These are phyloP conservation scores for Ochotona curzoniae DNA, from an alignment of 2,113 vertebrate species.

Conservation along the genomic window DNA sequence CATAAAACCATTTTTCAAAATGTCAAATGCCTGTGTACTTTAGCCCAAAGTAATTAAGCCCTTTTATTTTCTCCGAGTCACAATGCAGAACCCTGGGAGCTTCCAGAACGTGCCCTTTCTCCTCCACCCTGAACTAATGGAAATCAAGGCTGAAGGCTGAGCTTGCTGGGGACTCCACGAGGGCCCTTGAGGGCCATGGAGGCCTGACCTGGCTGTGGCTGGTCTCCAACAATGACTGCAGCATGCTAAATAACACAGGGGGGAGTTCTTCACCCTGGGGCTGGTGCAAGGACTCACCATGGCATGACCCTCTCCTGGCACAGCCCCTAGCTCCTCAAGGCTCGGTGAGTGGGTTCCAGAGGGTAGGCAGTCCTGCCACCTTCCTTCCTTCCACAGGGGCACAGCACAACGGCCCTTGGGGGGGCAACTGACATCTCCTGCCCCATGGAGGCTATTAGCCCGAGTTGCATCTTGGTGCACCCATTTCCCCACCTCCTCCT, in stretches of 20 bases:
- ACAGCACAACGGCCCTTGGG: not conserved
- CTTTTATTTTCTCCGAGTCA: constrained; percentile 74
- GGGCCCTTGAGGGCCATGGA: constrained; percentile 42
- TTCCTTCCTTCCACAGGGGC: not conserved
- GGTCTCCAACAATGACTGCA: constrained; percentile 62
- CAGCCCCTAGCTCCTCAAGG: not conserved
- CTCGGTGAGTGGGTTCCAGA: not conserved
- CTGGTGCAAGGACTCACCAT: not conserved
- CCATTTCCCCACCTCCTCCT: not conserved
- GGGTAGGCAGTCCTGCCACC: not conserved
- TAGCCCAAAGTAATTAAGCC: constrained; percentile 74
- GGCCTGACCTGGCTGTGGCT: constrained; percentile 50
- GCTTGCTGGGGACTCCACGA: not conserved
- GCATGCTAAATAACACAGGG: constrained; percentile 59
- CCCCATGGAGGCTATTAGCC: not conserved
- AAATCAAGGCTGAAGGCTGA: constrained; percentile 70
- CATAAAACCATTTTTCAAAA: constrained; percentile 81
- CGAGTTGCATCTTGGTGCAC: not conserved
- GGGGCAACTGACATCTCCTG: not conserved
- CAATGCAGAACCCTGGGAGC: constrained; percentile 55
- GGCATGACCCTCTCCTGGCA: not conserved
- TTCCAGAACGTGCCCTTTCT: constrained; percentile 70
- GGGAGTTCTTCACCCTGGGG: constrained; percentile 61
- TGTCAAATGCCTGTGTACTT: constrained; percentile 76
- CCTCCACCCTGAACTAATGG: constrained; percentile 64